phyloP scores from a whole-genome alignment of 2,113 vertebrate species.

The Lutjanus erythropterus region DNA sequence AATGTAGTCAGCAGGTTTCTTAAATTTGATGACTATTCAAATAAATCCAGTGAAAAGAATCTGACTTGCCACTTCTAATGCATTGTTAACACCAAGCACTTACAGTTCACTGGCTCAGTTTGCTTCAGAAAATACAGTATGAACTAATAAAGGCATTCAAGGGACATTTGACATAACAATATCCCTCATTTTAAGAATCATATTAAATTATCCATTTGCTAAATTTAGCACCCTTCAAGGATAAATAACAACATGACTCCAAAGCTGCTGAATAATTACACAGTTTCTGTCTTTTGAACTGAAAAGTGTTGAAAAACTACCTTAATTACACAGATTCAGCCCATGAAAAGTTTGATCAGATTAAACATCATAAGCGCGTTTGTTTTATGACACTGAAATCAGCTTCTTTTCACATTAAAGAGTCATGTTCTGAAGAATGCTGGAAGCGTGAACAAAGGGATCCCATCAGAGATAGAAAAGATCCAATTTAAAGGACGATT shows the following conservation, averaged over 20 bases:
- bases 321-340: slow-evolving; percentile 34
- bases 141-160: slow-evolving; percentile 41
- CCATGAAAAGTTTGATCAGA: slow-evolving; percentile 48
- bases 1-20: slow-evolving; percentile 24
- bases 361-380: slow-evolving; percentile 38
- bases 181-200: slow-evolving; percentile 12
- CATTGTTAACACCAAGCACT: slow-evolving; percentile 39
- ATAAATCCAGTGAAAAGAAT: slow-evolving; percentile 36
- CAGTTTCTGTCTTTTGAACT: slow-evolving; percentile 12
- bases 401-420: slow-evolving; percentile 46
- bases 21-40: slow-evolving; percentile 24
- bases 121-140: slow-evolving; percentile 38
- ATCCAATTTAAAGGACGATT: slow-evolving; percentile 28
- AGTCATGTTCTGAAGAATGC: slow-evolving; percentile 16
- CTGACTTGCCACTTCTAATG: slow-evolving; percentile 57
- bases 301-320: slow-evolving; percentile 6
- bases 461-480: slow-evolving; percentile 37
- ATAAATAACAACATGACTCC: slow-evolving; percentile 31
- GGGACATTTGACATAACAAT: slow-evolving; percentile 35
- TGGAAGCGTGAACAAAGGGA: slow-evolving; percentile 41
- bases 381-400: slow-evolving; percentile 43
- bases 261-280: slow-evolving; percentile 16
- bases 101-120: slow-evolving; percentile 30
- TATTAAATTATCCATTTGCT: slow-evolving; percentile 23
- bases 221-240: slow-evolving; percentile 22